phyloP scores from a whole-genome alignment of 1,140 invertebrate species.

The Bombus turneri region DNA sequence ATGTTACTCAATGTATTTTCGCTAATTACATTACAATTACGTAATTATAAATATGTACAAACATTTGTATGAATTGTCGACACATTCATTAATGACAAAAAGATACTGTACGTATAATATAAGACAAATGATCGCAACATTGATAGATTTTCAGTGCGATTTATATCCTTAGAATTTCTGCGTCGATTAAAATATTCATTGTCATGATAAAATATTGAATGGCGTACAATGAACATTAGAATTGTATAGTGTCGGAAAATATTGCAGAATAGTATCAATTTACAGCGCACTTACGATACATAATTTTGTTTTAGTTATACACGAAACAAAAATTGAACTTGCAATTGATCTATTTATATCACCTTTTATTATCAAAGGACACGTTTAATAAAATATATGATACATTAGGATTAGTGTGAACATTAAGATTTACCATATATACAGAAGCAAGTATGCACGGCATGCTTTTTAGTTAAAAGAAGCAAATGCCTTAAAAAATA shows the following conservation, averaged over 20 bases:
- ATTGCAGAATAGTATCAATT: not conserved
- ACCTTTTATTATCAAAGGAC: not conserved
- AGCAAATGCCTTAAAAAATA: constrained; percentile 28
- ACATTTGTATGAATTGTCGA: not conserved
- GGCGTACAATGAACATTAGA: not conserved
- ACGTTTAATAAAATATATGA: constrained; percentile 1
- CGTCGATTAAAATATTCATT: not conserved
- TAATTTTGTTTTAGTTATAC: constrained; percentile 16
- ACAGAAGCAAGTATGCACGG: not conserved
- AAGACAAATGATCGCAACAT: not conserved
- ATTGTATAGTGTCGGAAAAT: not conserved
- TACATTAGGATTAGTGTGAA: not conserved
- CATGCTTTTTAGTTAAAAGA: constrained; percentile 31
- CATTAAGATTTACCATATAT: not conserved
- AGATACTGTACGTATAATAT: not conserved
- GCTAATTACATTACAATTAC: not conserved
- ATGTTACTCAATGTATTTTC: not conserved
- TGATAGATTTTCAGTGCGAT: not conserved
- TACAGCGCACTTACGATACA: not conserved
- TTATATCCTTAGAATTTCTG: constrained; percentile 6
- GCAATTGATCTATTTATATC: constrained; percentile 12
- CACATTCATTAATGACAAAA: not conserved
- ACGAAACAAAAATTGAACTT: not conserved
- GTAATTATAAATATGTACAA: not conserved
- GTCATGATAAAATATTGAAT: not conserved